Conservation (phyloP, 2,888 invertebrate species). For the Andrena dorsata region DNA sequence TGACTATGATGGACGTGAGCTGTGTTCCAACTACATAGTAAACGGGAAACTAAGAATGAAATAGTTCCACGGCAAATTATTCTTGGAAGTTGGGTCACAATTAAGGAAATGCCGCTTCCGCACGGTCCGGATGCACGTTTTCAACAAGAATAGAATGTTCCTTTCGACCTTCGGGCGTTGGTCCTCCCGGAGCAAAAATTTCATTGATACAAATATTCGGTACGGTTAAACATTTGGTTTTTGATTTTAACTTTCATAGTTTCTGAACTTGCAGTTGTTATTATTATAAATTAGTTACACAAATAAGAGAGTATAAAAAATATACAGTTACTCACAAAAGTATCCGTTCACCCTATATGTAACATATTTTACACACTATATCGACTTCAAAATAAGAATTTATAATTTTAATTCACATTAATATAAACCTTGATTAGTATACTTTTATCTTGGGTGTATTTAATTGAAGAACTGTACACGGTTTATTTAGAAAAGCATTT, state of each 20-base stretch:
- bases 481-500: too few relatives aligned
- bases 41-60: conserved; percentile 8
- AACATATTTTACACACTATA: too few relatives aligned
- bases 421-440: too few relatives aligned
- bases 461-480: too few relatives aligned
- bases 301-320: neutral
- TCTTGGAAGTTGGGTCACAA: conserved; percentile 32
- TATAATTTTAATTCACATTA: too few relatives aligned
- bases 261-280: neutral
- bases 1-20: neutral
- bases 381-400: too few relatives aligned
- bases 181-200: neutral
- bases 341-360: too few relatives aligned
- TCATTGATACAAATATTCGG: conserved; percentile 1
- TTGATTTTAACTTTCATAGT: neutral
- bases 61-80: conserved; percentile 38
- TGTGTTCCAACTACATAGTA: neutral
- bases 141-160: conserved; percentile 26
- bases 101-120: conserved; percentile 48
- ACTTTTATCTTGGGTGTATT: too few relatives aligned
- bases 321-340: too few relatives aligned
- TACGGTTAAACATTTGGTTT: neutral
- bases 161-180: neutral
- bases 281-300: neutral
- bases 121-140: conserved; percentile 48